These are phyloP conservation scores for Drosophila yooni DNA, from an alignment of 2,888 invertebrate species.

Conservation along the genomic window DNA sequence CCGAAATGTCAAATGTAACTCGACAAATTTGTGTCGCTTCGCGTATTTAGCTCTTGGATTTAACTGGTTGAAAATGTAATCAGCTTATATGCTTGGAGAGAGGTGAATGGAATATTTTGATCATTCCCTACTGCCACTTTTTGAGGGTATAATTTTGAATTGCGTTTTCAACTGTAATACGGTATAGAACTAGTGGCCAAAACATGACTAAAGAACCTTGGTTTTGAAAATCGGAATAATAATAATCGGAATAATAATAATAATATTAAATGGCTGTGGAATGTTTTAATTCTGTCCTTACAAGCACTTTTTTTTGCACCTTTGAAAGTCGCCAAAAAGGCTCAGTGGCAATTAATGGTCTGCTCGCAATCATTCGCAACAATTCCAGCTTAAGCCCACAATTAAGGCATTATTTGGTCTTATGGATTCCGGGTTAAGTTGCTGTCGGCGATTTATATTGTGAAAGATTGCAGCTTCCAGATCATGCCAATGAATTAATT, in stretches of 20 bases:
- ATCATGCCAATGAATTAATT: slow-evolving; percentile 53
- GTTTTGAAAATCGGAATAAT: background rate
- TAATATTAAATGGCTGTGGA: background rate
- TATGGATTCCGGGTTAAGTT: background rate
- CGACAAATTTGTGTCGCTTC: slow-evolving; percentile 21
- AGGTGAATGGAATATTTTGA: background rate
- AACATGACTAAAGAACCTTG: too few relatives aligned
- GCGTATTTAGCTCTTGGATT: slow-evolving; percentile 18
- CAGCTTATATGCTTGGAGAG: slow-evolving; percentile 16
- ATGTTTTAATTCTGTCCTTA: background rate
- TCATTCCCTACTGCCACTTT: background rate
- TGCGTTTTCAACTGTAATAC: background rate
- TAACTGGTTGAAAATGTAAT: slow-evolving; percentile 34
- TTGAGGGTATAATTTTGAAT: background rate
- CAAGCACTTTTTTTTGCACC: background rate
- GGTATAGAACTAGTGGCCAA: background rate
- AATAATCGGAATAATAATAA: background rate
- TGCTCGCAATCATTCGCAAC: background rate
- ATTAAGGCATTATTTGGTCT: background rate
- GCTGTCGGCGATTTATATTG: background rate
- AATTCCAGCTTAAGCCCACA: background rate
- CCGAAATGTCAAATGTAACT: slow-evolving; percentile 17
- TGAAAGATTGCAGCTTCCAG: background rate
- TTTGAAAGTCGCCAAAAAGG: background rate
- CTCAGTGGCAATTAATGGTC: background rate